phyloP scores from a whole-genome alignment of 2,113 vertebrate species.

The Motacilla tschutschensis region DNA sequence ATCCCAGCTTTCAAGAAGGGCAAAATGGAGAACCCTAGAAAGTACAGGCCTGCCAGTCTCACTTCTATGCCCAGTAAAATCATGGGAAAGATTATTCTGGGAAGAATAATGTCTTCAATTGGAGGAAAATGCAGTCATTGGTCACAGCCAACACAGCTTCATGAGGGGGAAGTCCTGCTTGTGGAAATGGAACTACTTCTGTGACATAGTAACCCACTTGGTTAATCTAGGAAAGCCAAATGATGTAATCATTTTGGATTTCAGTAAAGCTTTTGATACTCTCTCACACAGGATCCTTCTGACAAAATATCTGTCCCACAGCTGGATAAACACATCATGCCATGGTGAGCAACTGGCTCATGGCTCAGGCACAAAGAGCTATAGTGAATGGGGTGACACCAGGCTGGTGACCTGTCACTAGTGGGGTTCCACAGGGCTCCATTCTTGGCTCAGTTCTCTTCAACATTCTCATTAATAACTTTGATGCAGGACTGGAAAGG shows the following conservation, averaged over 20 bases:
- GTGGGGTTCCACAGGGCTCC: not conserved
- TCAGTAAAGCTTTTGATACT: not conserved
- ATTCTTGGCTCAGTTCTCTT: not conserved
- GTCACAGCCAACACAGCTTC: not conserved
- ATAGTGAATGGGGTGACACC: no score
- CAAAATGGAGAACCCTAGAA: not conserved
- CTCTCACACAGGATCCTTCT: not conserved
- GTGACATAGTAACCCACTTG: not conserved
- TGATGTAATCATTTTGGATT: not conserved
- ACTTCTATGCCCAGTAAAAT: not conserved
- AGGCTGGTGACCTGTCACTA: not conserved
- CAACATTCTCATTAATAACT: not conserved
- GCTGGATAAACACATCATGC: not conserved
- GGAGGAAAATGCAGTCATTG: fast-evolving
- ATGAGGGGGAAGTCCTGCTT: not conserved
- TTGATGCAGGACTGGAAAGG: not conserved
- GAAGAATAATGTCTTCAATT: not conserved
- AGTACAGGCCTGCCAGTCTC: not conserved
- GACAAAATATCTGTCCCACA: not conserved
- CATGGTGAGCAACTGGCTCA: not conserved
- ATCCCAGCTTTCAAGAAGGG: not conserved
- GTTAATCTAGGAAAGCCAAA: not conserved
- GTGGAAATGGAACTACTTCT: not conserved
- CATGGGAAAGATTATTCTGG: not conserved
- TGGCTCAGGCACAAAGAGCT: not conserved